Percentiles rank a stretch among this genome's conserved stretches.
Evolutionary conservation across 2,113 vertebrate genomes (phyloP).

Genomic region (Melanerpes formicivorus): DNA sequence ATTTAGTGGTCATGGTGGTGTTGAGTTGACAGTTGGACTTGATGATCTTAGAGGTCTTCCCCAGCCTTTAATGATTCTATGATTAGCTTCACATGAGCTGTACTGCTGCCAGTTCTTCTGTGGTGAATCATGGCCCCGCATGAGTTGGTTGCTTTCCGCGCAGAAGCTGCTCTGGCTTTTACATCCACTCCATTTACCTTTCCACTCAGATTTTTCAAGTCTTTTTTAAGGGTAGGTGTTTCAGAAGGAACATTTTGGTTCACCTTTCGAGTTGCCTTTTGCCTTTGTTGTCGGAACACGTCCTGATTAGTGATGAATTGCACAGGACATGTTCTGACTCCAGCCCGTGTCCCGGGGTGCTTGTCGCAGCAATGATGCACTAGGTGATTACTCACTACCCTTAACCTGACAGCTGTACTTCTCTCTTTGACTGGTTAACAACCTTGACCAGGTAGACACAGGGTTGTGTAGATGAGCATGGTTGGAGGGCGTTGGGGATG

Average conservation of each 20-base stretch:
- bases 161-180: not conserved
- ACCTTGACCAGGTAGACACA: slow-evolving; percentile 41
- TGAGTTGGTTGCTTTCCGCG: not conserved
- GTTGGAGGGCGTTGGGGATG: not conserved
- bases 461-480: not conserved
- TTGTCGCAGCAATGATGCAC: slow-evolving; percentile 61
- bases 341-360: slow-evolving; percentile 57
- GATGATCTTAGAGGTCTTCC: too few species aligned
- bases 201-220: not conserved
- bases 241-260: not conserved
- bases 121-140: not conserved
- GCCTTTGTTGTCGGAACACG: not conserved
- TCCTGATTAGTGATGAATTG: slow-evolving; percentile 56
- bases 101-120: not conserved
- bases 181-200: slow-evolving; percentile 7
- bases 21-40: too few species aligned
- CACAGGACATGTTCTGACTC: slow-evolving; percentile 50
- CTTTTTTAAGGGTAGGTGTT: not conserved
- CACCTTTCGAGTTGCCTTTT: slow-evolving; percentile 39
- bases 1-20: too few species aligned
- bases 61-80: too few species aligned
- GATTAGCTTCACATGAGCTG: not conserved
- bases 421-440: slow-evolving; percentile 1
- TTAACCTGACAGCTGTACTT: slow-evolving; percentile 67
- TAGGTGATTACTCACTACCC: slow-evolving; percentile 50